These are phyloP conservation scores for Drosophila sp. DNA, from an alignment of 1,140 invertebrate species.

Conservation along the genomic window DNA sequence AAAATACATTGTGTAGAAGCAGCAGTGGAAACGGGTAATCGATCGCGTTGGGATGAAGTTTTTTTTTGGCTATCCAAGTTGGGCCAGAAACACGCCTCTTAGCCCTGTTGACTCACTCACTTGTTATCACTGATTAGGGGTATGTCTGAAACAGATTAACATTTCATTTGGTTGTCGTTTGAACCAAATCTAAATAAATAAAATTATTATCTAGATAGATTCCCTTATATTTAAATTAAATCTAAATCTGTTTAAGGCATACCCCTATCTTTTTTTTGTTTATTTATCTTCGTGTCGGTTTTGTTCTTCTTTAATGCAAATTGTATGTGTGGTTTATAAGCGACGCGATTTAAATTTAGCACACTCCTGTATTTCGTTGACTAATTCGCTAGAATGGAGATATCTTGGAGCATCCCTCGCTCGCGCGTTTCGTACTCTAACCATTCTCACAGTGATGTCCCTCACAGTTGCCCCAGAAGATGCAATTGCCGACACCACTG, in stretches of 20 bases:
- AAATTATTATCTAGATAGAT: too few relatives aligned
- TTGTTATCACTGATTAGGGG: slow-evolving; percentile 50
- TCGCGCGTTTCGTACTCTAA: slow-evolving; percentile 45
- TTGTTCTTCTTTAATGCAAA: slow-evolving; percentile 39
- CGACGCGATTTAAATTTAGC: slow-evolving; percentile 56
- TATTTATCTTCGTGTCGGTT: slow-evolving; percentile 1
- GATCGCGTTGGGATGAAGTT: slow-evolving; percentile 42
- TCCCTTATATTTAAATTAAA: too few relatives aligned
- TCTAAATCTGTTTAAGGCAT: too few relatives aligned
- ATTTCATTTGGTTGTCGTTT: too few relatives aligned
- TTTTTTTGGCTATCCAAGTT: slow-evolving; percentile 21
- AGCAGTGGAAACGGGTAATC: slow-evolving; percentile 18
- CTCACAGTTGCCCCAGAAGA: slow-evolving; percentile 94
- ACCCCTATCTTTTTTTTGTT: slow-evolving; percentile 22
- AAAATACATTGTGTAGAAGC: slow-evolving; percentile 25
- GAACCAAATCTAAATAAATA: too few relatives aligned
- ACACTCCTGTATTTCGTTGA: slow-evolving; percentile 52
- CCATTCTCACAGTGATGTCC: slow-evolving; percentile 90
- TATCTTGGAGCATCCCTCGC: background rate
- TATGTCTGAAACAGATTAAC: too few relatives aligned
- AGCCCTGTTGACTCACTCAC: slow-evolving; percentile 48
- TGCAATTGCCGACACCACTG: slow-evolving; percentile 96
- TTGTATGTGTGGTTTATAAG: slow-evolving; percentile 47
- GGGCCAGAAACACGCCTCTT: slow-evolving; percentile 24
- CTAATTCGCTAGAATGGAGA: slow-evolving; percentile 22